Percentiles rank a stretch among this genome's conserved stretches.
phyloP scores from a whole-genome alignment of 2,113 vertebrate genomes.

The rabbit (Oryctolagus cuniculus) region mOryCun1.1 NC_091440.1:90170001-90170500 shows the following conservation, averaged over 20 bases:
- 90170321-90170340: not conserved
- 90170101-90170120: constrained; percentile 92
- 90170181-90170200: constrained; percentile 91
- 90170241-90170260: not conserved
- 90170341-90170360: rapidly evolving
- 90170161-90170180: constrained; percentile 95
- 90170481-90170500: not conserved
- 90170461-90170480: not conserved
- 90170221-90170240: constrained; percentile 91
- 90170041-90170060: too few relatives aligned
- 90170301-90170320: not conserved
- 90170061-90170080: not conserved
- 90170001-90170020: not conserved
- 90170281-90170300: not conserved
- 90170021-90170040: not conserved
- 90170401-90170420: not conserved
- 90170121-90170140: constrained; percentile 95
- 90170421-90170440: not conserved
- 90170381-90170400: too few relatives aligned
- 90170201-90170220: constrained; percentile 92
- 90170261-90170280: rapidly evolving
- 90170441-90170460: rapidly evolving
- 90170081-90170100: not conserved
- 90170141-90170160: constrained; percentile 95
- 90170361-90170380: not conserved